Percentiles rank a stretch among this genome's conserved stretches.
Evolutionary conservation across 2,888 invertebrate species (phyloP).

Genomic region (Tiphia femorata): DNA sequence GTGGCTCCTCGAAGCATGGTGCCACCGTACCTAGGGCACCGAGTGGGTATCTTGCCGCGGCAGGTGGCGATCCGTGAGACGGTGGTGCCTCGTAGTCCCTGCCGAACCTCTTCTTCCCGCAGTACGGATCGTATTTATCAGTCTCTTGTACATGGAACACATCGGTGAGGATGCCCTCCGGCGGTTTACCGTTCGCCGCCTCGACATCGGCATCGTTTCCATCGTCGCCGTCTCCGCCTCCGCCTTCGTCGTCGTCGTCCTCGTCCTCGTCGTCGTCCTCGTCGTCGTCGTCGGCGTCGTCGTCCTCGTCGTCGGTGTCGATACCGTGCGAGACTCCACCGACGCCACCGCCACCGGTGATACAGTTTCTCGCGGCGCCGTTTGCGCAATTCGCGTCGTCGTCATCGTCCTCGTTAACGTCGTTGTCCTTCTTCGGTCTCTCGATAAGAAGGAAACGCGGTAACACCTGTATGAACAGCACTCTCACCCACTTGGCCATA

Average conservation of each 20-base stretch:
- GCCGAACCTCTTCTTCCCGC: conserved; percentile 74
- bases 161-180: conserved; percentile 81
- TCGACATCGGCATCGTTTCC: conserved; percentile 73
- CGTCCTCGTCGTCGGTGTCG: conserved; percentile 74
- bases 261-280: conserved; percentile 47
- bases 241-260: conserved; percentile 66
- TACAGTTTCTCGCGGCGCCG: conserved; percentile 62
- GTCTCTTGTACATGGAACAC: conserved; percentile 80
- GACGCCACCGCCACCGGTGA: conserved; percentile 72
- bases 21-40: conserved; percentile 72
- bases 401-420: conserved; percentile 73
- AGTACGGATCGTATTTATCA: conserved; percentile 77
- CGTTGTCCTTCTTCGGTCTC: conserved; percentile 85
- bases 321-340: conserved; percentile 23
- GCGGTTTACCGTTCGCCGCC: conserved; percentile 71
- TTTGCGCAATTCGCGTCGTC: conserved; percentile 36
- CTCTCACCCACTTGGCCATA: conserved; percentile 91
- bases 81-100: conserved; percentile 81
- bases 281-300: conserved; percentile 72
- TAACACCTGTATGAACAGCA: conserved; percentile 87
- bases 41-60: conserved; percentile 39
- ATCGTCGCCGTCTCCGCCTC: conserved; percentile 66
- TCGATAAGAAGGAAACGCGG: conserved; percentile 90
- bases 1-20: conserved; percentile 74
- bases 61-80: conserved; percentile 11